phyloP scores from a whole-genome alignment of 2,797 vertebrate genomes.

The Peromyscus eremicus region DNA sequence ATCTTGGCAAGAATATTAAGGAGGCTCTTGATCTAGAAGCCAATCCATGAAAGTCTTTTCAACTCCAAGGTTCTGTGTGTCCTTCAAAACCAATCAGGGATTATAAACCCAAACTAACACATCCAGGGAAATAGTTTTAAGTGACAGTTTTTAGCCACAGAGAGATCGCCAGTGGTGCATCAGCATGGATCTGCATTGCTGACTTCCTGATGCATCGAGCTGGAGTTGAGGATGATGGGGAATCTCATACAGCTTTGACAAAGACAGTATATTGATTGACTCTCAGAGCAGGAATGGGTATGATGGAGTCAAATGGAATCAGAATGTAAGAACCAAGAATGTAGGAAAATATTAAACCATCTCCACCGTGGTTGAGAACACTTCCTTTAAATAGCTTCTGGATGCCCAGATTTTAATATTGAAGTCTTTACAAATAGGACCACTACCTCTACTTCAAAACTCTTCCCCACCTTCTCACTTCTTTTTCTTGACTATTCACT shows the following conservation, averaged over 20 bases:
- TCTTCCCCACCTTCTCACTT: neutral
- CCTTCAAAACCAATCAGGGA: constrained; percentile 13
- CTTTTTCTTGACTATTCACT: neutral
- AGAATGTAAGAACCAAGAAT: neutral
- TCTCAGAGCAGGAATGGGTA: neutral
- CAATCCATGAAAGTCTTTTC: neutral
- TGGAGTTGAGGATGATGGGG: neutral
- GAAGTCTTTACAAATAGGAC: neutral
- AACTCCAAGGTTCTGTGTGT: neutral
- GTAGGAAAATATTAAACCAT: neutral
- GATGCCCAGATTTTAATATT: neutral
- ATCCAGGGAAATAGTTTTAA: neutral
- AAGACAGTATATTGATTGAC: neutral
- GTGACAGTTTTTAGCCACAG: neutral
- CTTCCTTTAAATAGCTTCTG: neutral
- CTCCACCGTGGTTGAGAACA: neutral
- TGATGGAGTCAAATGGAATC: neutral
- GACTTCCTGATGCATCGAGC: neutral
- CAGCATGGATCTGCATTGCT: neutral
- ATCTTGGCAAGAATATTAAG: neutral
- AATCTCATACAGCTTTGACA: neutral
- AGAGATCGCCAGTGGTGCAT: neutral
- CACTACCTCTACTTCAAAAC: neutral
- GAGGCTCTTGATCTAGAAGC: neutral
- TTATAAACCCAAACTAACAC: neutral